Conservation (phyloP, 2,888 invertebrate species). For the Archips xylosteana region DNA sequence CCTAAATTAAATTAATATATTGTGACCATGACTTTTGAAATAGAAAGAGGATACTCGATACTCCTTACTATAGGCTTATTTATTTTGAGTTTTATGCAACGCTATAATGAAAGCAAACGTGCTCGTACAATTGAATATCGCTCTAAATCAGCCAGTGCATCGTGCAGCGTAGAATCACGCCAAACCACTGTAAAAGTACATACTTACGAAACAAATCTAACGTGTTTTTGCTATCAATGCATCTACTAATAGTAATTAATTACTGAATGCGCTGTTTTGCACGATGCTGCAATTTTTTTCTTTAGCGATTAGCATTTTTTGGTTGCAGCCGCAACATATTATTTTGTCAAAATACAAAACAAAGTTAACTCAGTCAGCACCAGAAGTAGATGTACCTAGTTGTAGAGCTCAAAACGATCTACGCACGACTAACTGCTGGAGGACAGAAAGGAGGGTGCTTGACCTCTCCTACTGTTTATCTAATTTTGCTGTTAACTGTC, state of each 20-base stretch:
- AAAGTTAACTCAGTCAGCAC: too few species aligned
- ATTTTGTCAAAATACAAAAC: not conserved
- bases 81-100: slow-evolving; percentile 22
- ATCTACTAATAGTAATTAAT: slow-evolving; percentile 19
- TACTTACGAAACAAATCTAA: slow-evolving; percentile 32
- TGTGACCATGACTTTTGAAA: too few species aligned
- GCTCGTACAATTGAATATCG: slow-evolving; percentile 25
- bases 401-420: too few species aligned
- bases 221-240: slow-evolving; percentile 28
- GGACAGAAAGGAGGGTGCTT: too few species aligned
- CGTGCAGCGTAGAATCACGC: slow-evolving; percentile 22
- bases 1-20: too few species aligned
- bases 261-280: slow-evolving; percentile 2
- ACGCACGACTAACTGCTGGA: too few species aligned
- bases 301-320: not conserved
- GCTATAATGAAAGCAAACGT: slow-evolving; percentile 15
- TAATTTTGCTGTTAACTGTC: too few species aligned
- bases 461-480: too few species aligned
- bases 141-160: slow-evolving; percentile 22
- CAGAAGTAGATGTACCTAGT: too few species aligned
- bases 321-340: not conserved
- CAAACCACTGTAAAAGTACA: slow-evolving; percentile 22
- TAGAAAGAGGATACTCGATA: not conserved
- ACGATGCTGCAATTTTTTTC: not conserved
- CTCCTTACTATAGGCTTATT: slow-evolving; percentile 1